These are phyloP conservation scores for Scaptomyza polygonia DNA, from an alignment of 2,888 invertebrate species.

Conservation along the genomic window DNA sequence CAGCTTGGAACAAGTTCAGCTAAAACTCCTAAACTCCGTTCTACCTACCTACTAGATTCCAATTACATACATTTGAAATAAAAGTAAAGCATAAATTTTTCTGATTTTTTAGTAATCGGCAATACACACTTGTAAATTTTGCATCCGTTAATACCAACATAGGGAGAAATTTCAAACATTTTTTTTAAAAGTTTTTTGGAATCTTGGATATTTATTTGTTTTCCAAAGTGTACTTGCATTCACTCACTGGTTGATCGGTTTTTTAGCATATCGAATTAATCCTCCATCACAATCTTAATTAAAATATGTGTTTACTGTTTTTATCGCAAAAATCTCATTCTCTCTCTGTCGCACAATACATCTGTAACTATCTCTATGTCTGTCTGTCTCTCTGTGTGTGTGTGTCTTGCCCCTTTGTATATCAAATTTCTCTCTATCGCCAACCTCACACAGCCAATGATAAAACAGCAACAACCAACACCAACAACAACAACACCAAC, in stretches of 20 bases:
- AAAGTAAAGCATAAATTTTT: no score
- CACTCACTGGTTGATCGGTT: conserved; percentile 42
- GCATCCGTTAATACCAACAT: no score
- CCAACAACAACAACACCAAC: conserved; percentile 22
- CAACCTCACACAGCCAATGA: conserved; percentile 63
- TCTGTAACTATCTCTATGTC: conserved; percentile 25
- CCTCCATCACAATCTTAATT: conserved; percentile 17
- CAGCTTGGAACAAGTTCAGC: conserved; percentile 76
- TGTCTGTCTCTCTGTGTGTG: conserved; percentile 39
- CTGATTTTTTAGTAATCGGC: no score
- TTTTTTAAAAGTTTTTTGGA: neutral
- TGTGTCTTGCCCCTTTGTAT: conserved; percentile 45
- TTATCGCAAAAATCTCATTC: conserved; percentile 46
- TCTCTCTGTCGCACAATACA: conserved; percentile 27
- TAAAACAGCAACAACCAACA: conserved; percentile 36
- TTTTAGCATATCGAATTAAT: conserved; percentile 17
- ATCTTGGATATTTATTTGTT: neutral
- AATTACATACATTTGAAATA: no score
- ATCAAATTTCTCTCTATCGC: conserved; percentile 57
- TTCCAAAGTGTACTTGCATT: conserved; percentile 7
- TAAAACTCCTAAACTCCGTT: conserved; percentile 30
- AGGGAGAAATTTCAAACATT: no score
- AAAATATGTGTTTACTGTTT: conserved; percentile 46
- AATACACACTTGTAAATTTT: no score
- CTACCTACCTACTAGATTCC: neutral